Evolutionary conservation across 2,797 vertebrate genomes (phyloP).

Genomic region (Liparis tanakae): DNA sequence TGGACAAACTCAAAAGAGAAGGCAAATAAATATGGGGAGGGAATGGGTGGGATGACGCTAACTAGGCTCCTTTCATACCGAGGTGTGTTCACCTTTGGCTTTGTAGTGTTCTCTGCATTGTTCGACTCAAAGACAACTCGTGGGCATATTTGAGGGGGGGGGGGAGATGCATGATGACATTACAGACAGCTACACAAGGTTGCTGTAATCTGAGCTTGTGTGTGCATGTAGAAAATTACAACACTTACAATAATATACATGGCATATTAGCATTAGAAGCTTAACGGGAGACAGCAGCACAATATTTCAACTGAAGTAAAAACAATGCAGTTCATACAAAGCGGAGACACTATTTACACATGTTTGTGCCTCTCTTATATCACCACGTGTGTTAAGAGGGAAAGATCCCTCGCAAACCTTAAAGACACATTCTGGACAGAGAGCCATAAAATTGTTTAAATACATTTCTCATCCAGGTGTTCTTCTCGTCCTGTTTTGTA

Average conservation of each 20-base stretch:
- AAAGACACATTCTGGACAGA: background rate
- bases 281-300: background rate
- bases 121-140: background rate
- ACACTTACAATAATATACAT: background rate
- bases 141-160: background rate
- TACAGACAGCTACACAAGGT: background rate
- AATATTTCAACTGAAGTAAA: background rate
- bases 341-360: background rate
- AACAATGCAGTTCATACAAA: background rate
- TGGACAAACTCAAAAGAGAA: background rate
- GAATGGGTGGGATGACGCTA: background rate
- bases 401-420: no score
- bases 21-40: background rate
- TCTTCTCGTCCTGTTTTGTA: background rate
- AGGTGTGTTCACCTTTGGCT: background rate
- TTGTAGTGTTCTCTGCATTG: no score
- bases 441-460: background rate
- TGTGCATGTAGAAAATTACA: background rate
- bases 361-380: background rate
- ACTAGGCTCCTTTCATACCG: background rate
- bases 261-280: background rate
- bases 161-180: background rate
- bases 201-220: background rate
- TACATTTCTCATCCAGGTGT: background rate
- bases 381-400: no score